Percentiles rank a stretch among this genome's conserved stretches.
These are phyloP conservation scores for Caenorhabditis sulstoni DNA, from an alignment of 2,888 invertebrate species.

Conservation along the genomic window DNA sequence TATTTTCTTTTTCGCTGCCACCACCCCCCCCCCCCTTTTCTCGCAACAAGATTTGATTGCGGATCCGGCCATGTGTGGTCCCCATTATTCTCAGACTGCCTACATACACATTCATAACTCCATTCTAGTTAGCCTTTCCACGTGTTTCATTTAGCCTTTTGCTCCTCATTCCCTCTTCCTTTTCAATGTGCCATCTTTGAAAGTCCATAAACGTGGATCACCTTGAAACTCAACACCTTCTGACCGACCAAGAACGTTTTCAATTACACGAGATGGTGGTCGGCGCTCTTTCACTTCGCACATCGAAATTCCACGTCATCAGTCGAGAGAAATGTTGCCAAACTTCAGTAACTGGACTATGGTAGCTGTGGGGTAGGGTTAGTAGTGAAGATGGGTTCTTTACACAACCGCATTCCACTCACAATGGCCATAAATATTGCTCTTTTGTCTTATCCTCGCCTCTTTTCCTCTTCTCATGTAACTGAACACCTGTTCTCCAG, in stretches of 20 bases:
- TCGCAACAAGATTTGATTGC: slow-evolving; percentile 30
- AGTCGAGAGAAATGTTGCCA: background rate
- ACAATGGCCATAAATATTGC: slow-evolving; percentile 16
- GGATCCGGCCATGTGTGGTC: slow-evolving; percentile 15
- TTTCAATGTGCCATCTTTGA: slow-evolving; percentile 11
- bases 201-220: slow-evolving; percentile 46
- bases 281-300: slow-evolving; percentile 11
- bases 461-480: background rate
- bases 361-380: no score
- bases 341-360: slow-evolving; percentile 8
- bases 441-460: slow-evolving; percentile 21
- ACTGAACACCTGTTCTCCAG: slow-evolving; percentile 47
- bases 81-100: slow-evolving; percentile 7
- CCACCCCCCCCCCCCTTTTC: no score
- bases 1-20: slow-evolving; percentile 27
- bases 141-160: background rate
- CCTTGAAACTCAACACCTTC: slow-evolving; percentile 43
- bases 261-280: no score
- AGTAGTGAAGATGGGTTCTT: no score
- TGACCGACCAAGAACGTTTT: slow-evolving; percentile 37
- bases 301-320: slow-evolving; percentile 37
- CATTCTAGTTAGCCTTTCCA: background rate
- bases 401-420: background rate
- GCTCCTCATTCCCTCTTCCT: no score
- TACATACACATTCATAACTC: slow-evolving; percentile 2